Percentiles rank a stretch among this genome's conserved stretches.
These are phyloP conservation scores for Acromyrmex echinatior DNA, from an alignment of 1,140 invertebrate genomes.

Conservation along the genomic window DNA sequence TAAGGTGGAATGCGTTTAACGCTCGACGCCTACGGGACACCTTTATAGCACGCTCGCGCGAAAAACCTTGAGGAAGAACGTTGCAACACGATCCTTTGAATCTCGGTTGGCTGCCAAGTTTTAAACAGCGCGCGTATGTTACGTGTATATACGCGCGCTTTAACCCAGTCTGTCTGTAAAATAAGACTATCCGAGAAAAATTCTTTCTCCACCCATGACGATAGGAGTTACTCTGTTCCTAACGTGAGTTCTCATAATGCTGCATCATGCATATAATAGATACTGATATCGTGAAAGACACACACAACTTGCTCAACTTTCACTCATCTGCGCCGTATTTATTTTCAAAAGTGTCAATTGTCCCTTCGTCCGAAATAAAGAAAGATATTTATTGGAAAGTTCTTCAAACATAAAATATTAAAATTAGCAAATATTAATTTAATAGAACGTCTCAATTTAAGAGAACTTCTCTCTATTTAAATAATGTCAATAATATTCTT, in stretches of 20 bases:
- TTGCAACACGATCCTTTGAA: slow-evolving; percentile 86
- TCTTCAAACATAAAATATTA: neutral
- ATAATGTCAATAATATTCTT: neutral
- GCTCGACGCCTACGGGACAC: slow-evolving; percentile 86
- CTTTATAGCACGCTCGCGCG: slow-evolving; percentile 75
- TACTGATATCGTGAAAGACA: slow-evolving; percentile 37
- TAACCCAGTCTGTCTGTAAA: slow-evolving; percentile 19
- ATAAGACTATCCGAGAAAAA: slow-evolving; percentile 39
- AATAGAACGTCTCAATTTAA: neutral
- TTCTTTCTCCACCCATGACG: slow-evolving; percentile 54
- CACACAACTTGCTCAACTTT: slow-evolving; percentile 23
- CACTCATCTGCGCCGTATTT: neutral
- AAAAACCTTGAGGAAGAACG: slow-evolving; percentile 86
- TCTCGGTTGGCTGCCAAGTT: slow-evolving; percentile 84
- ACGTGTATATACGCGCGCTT: slow-evolving; percentile 9
- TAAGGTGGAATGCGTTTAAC: slow-evolving; percentile 87
- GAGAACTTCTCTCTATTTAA: neutral
- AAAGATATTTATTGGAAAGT: neutral
- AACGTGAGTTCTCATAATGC: slow-evolving; percentile 26
- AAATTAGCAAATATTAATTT: neutral
- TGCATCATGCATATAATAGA: slow-evolving; percentile 37
- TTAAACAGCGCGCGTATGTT: slow-evolving; percentile 73
- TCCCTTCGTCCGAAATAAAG: neutral
- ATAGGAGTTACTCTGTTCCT: slow-evolving; percentile 26
- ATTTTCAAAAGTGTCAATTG: slow-evolving; percentile 9